phyloP scores from a whole-genome alignment of 2,888 invertebrate species.

The Sphecodes monilicornis region DNA sequence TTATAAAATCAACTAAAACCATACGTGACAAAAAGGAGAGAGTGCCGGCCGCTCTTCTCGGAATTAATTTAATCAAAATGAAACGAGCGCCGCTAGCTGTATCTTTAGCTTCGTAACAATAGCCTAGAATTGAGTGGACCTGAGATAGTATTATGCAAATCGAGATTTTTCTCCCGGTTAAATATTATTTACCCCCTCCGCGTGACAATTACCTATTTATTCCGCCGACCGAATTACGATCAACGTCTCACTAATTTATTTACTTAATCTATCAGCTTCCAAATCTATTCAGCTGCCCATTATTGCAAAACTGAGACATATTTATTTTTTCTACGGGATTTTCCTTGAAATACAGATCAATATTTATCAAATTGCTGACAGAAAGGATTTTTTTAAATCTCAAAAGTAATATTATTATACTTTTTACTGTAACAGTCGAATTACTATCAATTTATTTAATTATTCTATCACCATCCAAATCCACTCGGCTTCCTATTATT shows the following conservation, averaged over 20 bases:
- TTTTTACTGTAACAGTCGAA: no score
- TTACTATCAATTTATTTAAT: background rate
- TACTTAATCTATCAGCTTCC: background rate
- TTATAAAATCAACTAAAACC: conserved; percentile 80
- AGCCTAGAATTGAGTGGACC: conserved; percentile 62
- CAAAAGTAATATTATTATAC: background rate
- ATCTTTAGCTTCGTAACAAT: conserved; percentile 69
- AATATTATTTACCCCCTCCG: conserved; percentile 36
- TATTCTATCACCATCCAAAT: background rate
- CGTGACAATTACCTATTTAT: conserved; percentile 38
- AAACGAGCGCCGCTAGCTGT: conserved; percentile 69
- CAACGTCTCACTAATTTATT: background rate
- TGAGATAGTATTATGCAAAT: conserved; percentile 66
- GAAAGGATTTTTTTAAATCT: background rate
- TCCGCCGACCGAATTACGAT: background rate
- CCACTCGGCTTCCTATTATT: background rate
- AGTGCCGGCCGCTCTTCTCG: conserved; percentile 59
- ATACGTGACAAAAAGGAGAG: conserved; percentile 77
- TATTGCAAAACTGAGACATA: background rate
- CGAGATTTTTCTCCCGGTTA: conserved; percentile 53
- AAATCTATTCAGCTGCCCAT: background rate
- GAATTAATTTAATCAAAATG: conserved; percentile 75
- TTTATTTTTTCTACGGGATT: background rate
- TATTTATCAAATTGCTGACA: no score
- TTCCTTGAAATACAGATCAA: background rate